Base-by-base conservation (phyloP, 2,888 invertebrate genomes). In the Thecophora atra region DNA sequence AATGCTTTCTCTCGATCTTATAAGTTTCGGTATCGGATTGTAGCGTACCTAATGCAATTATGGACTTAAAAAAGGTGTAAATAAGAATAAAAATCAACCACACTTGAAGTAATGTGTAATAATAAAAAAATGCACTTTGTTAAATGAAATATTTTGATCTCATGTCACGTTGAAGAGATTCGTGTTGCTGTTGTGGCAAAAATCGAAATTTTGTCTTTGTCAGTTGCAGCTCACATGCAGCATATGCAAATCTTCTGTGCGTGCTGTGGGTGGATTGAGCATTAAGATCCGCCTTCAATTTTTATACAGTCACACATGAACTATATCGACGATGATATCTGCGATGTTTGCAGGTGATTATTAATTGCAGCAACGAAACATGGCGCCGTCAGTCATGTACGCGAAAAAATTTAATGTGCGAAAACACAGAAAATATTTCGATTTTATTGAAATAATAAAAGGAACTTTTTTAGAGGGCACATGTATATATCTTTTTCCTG, bases 341-440 rank as follows among this genome's bases (percentile, higher is more conserved):
- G 42, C 63, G 42, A 63, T 21, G 42, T 42, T 21, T 63, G 21
- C 42, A 63, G 63, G 63, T 63, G 24, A 63, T 63, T 42, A 63
- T 63, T 63, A 24, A 21, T 44, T 19, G 42, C 42, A 54, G n/a
- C 24, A 54, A 54, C 54, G 21, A 6, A 19, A 24, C 54, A 6
- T 5, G 15, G 51, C n/a, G 51, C 51, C 54, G 54, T 21, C 42
- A 37, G 62, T 42, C 62, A 42, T 63, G 63, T 63, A 42, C 37
- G n/a, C n/a, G n/a, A n/a, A n/a, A n/a, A n/a, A n/a, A n/a, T n/a
- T n/a, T n/a, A n/a, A n/a, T n/a, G n/a, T n/a, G n/a, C n/a, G n/a
- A 60, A 60, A 30, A 37, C 37, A 30, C 17, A 28, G 47, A 47
- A 47, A 26, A 0, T 3, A 24, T 28, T 28, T 28, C 28, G 6